These are phyloP conservation scores for Poeciliopsis retropinna DNA, from an alignment of 2,113 vertebrate species.

Conservation along the genomic window DNA sequence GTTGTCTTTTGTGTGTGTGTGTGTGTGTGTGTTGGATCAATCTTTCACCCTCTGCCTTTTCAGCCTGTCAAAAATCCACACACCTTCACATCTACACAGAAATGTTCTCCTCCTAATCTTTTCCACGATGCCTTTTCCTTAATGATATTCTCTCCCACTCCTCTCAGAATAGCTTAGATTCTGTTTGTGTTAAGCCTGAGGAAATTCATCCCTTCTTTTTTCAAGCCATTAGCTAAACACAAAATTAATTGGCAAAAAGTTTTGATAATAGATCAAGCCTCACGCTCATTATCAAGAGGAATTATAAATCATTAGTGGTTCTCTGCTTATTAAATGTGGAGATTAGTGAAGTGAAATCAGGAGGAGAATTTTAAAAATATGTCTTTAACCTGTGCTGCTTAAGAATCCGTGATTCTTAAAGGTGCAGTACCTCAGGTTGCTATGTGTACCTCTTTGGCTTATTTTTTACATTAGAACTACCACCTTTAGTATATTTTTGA, in stretches of 20 bases:
- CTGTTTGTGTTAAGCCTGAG: neutral
- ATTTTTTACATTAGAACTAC: neutral
- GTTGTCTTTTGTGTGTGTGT: conserved; percentile 60
- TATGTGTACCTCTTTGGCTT: too few relatives aligned
- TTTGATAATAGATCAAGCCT: neutral
- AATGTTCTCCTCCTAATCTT: neutral
- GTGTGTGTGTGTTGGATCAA: conserved; percentile 52
- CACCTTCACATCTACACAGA: neutral
- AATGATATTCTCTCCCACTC: neutral
- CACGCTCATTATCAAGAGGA: neutral
- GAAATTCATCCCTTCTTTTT: neutral
- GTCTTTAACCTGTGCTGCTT: neutral
- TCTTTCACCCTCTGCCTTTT: conserved; percentile 37
- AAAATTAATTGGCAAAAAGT: neutral
- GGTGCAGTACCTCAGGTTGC: too few relatives aligned
- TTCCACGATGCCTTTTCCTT: neutral
- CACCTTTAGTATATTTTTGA: neutral
- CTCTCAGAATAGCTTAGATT: neutral
- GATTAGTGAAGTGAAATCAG: neutral
- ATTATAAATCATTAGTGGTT: neutral
- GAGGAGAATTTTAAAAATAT: neutral
- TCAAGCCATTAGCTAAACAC: neutral
- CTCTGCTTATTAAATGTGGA: neutral
- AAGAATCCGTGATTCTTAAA: too few relatives aligned
- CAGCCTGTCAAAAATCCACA: conserved; percentile 7